These are phyloP conservation scores for Discoglossus pictus DNA, from an alignment of 2,797 vertebrate species.

Conservation along the genomic window DNA sequence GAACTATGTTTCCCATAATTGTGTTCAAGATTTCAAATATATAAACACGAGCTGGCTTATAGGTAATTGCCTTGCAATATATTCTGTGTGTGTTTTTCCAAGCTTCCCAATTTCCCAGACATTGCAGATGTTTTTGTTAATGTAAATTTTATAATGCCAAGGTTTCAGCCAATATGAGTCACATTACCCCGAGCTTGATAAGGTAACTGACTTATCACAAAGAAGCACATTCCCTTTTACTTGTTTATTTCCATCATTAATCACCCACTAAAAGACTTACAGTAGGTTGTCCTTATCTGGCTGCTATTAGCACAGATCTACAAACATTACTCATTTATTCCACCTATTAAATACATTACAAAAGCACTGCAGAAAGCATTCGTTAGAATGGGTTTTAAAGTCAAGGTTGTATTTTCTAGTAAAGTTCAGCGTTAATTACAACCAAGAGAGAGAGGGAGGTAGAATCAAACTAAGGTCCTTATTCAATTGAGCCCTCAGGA, in stretches of 20 bases:
- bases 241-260: slow-evolving; percentile 44
- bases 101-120: slow-evolving; percentile 26
- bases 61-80: slow-evolving; percentile 2
- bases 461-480: too few species aligned
- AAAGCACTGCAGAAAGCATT: not conserved
- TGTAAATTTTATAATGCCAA: slow-evolving; percentile 7
- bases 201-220: slow-evolving; percentile 31
- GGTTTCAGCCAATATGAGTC: slow-evolving; percentile 19
- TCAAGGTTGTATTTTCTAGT: too few species aligned
- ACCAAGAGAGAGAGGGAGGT: too few species aligned
- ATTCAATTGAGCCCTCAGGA: too few species aligned
- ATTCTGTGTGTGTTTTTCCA: slow-evolving; percentile 10
- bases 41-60: not conserved
- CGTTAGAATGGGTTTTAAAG: too few species aligned
- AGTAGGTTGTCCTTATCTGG: slow-evolving; percentile 29
- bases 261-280: slow-evolving; percentile 19
- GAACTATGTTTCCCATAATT: slow-evolving; percentile 1
- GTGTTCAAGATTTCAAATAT: not conserved
- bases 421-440: too few species aligned
- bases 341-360: not conserved
- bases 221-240: slow-evolving; percentile 37
- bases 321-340: slow-evolving; percentile 30
- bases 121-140: slow-evolving; percentile 16
- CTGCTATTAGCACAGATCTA: not conserved
- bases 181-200: slow-evolving; percentile 28